phyloP scores from a whole-genome alignment of 2,888 invertebrate species.

The Brassicogethes aeneus region DNA sequence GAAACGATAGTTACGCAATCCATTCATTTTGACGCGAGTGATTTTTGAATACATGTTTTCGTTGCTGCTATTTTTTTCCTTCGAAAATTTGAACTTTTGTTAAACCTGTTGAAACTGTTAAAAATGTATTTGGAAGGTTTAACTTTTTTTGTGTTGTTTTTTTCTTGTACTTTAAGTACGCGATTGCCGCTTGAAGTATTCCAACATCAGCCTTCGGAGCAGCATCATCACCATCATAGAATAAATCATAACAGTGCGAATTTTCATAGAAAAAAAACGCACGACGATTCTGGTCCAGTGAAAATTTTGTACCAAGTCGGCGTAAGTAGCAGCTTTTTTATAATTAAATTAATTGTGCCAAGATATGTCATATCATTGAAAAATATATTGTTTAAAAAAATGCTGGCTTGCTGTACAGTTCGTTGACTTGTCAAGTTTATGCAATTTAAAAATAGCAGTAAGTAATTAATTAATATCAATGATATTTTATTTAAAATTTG shows the following conservation, averaged over 20 bases:
- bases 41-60: background rate
- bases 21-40: conserved; percentile 22
- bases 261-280: conserved; percentile 45
- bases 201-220: conserved; percentile 31
- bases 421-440: background rate
- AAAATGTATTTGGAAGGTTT: conserved; percentile 25
- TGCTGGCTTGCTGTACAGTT: too few relatives aligned
- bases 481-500: too few relatives aligned
- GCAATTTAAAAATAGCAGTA: background rate
- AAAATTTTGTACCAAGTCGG: conserved; percentile 66
- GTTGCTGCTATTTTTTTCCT: background rate
- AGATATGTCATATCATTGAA: too few relatives aligned
- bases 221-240: conserved; percentile 39
- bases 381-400: too few relatives aligned
- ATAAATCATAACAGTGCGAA: conserved; percentile 46
- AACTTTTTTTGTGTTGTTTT: conserved; percentile 23
- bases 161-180: conserved; percentile 20
- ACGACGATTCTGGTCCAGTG: conserved; percentile 45
- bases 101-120: conserved; percentile 6
- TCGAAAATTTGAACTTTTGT: too few relatives aligned
- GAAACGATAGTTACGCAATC: conserved; percentile 30
- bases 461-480: too few relatives aligned
- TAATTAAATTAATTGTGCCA: too few relatives aligned
- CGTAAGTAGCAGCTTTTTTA: conserved; percentile 47
- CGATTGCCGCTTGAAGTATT: conserved; percentile 49